Evolutionary conservation across 2,888 invertebrate species (phyloP).

Genomic region (Netelia inedita): DNA sequence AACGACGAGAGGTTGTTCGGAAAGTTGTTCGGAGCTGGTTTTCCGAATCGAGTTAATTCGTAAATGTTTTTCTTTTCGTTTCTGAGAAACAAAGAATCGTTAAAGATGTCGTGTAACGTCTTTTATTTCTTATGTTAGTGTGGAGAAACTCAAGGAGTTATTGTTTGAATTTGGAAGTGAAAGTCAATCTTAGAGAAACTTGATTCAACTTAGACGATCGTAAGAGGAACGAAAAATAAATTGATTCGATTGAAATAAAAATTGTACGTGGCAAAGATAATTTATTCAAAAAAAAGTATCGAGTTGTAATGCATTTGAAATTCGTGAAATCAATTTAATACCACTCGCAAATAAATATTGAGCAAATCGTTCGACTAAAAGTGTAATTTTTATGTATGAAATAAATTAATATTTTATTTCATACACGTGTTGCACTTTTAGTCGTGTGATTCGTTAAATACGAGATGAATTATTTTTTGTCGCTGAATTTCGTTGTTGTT

Average conservation of each 20-base stretch:
- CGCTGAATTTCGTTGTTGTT: not conserved
- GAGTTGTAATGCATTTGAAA: too few species aligned
- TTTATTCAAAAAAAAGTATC: too few species aligned
- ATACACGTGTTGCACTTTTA: not conserved
- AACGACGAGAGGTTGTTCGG: not conserved
- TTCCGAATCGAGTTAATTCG: constrained; percentile 40
- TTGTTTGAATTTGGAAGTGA: not conserved
- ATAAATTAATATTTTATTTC: constrained; percentile 1
- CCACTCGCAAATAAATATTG: too few species aligned
- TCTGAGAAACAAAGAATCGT: not conserved
- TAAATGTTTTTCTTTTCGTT: constrained; percentile 19
- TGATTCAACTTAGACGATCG: not conserved
- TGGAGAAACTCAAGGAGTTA: not conserved
- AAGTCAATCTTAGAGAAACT: not conserved
- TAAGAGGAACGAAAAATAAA: not conserved
- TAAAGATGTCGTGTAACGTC: constrained; percentile 9
- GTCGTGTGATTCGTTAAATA: not conserved
- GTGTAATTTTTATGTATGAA: not conserved
- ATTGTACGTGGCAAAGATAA: not conserved
- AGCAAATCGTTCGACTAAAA: too few species aligned
- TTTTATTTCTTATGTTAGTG: not conserved
- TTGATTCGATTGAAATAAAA: constrained; percentile 3
- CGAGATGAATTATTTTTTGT: constrained; percentile 1
- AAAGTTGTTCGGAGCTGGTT: constrained; percentile 59
- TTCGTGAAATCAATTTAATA: too few species aligned